phyloP scores from a whole-genome alignment of 2,113 vertebrate genomes.

The Lagopus leucura region DNA sequence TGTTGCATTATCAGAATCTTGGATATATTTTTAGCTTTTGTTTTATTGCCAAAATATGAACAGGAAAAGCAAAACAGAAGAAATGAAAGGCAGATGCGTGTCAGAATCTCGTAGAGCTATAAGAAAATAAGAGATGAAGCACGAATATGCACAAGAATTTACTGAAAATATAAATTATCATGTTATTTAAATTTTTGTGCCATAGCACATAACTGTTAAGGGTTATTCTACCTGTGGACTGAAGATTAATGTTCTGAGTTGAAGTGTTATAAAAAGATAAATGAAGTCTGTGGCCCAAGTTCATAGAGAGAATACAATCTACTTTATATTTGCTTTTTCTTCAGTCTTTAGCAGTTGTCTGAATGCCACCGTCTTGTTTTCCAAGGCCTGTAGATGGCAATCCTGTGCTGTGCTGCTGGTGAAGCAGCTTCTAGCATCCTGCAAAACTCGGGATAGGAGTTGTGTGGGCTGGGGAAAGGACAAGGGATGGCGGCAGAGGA shows the following conservation, averaged over 20 bases:
- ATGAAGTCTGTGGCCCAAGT: background rate
- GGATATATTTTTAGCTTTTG: background rate
- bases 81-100: constrained; percentile 9
- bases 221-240: background rate
- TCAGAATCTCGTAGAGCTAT: background rate
- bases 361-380: background rate
- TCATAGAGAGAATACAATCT: background rate
- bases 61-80: constrained; percentile 3
- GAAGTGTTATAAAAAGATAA: background rate
- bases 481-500: background rate
- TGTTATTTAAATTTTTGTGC: background rate
- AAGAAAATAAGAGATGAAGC: constrained; percentile 18
- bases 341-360: background rate
- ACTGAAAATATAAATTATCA: constrained; percentile 2
- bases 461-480: background rate
- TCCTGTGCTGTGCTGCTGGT: constrained; percentile 21
- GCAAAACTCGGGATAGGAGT: background rate
- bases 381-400: constrained; percentile 73
- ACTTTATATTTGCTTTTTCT: background rate
- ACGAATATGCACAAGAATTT: constrained; percentile 27
- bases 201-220: background rate
- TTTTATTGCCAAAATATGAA: constrained; percentile 16
- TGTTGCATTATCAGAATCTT: background rate
- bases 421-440: background rate
- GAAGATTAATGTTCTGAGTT: background rate